Evolutionary conservation across 2,888 invertebrate genomes (phyloP).

Genomic region (Nasonovia ribisnigri): DNA sequence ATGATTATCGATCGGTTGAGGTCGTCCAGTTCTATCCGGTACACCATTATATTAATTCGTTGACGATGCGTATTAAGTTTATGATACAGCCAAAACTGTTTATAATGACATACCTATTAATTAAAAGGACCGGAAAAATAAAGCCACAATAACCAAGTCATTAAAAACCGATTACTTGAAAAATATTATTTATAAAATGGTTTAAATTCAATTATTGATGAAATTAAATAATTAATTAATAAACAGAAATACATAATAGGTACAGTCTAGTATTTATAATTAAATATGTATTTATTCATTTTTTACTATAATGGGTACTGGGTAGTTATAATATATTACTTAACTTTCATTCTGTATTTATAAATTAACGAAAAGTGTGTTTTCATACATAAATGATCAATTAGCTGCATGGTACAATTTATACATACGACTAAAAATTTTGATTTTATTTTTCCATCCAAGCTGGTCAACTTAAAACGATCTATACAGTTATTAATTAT

Average conservation of each 20-base stretch:
- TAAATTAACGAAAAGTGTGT: too few species aligned
- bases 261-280: too few species aligned
- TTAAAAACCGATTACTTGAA: background rate
- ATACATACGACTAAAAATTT: too few species aligned
- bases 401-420: too few species aligned
- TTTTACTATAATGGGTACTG: too few species aligned
- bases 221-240: background rate
- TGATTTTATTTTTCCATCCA: too few species aligned
- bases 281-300: too few species aligned
- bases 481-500: too few species aligned
- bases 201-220: background rate
- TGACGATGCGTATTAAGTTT: background rate
- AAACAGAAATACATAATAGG: background rate
- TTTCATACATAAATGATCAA: too few species aligned
- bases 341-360: too few species aligned
- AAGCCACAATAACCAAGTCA: background rate
- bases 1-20: background rate
- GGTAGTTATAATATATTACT: too few species aligned
- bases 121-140: background rate
- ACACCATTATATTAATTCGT: background rate
- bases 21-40: background rate
- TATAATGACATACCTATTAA: background rate
- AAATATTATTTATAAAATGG: background rate
- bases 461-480: too few species aligned
- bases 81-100: background rate